These are phyloP conservation scores for Hirundo rustica DNA, from an alignment of 2,797 vertebrate genomes.

Conservation along the genomic window DNA sequence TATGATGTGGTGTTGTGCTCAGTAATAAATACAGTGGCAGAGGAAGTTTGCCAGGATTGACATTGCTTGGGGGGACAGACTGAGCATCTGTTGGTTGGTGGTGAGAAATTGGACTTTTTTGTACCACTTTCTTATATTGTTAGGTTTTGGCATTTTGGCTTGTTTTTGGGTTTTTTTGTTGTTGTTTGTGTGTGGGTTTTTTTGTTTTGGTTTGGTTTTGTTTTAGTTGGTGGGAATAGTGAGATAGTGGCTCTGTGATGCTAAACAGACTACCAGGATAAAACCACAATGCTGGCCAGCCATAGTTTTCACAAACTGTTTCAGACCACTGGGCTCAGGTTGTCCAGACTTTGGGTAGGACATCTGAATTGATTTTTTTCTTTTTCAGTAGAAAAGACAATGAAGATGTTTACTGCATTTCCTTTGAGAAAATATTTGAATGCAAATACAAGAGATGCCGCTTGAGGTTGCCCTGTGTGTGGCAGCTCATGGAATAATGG, in stretches of 20 bases:
- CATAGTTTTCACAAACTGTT: not conserved
- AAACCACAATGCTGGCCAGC: not conserved
- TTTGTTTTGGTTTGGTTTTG: not conserved
- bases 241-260: not conserved
- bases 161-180: fast-evolving
- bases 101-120: not conserved
- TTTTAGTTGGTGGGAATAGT: not conserved
- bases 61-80: not conserved
- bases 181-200: too few relatives aligned
- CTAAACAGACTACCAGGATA: not conserved
- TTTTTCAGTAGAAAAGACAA: not conserved
- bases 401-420: not conserved
- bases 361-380: not conserved
- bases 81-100: not conserved
- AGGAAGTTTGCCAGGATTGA: not conserved
- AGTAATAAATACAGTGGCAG: not conserved
- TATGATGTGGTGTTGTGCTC: fast-evolving
- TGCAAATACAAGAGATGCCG: not conserved
- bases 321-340: not conserved
- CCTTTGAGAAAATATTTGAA: not conserved
- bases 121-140: not conserved
- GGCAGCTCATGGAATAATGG: conserved; percentile 1
- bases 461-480: not conserved
- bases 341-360: not conserved
- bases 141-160: not conserved